phyloP scores from a whole-genome alignment of 2,797 vertebrate species.

The Perdix hodgsoniae region DNA sequence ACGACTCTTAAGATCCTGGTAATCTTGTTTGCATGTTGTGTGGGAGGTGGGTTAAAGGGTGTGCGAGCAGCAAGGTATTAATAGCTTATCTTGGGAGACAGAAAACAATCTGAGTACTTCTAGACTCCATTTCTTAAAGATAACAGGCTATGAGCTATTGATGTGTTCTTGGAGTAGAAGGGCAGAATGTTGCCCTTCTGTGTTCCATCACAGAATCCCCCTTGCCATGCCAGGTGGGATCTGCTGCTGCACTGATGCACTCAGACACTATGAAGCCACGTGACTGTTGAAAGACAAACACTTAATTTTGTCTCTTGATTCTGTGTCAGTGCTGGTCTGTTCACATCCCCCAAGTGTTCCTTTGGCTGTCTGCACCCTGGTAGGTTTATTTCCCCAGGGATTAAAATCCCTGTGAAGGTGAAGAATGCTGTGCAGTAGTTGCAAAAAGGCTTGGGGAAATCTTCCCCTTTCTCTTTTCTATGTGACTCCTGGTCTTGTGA shows the following conservation, averaged over 20 bases:
- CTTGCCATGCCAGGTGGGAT: not conserved
- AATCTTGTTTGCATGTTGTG: not conserved
- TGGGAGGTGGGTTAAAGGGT: not conserved
- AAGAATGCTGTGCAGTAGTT: not conserved
- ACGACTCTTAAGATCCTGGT: not conserved
- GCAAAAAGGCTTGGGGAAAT: not conserved
- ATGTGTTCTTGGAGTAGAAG: not conserved
- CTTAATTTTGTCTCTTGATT: not conserved
- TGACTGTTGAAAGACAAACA: not conserved
- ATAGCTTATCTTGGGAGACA: not conserved
- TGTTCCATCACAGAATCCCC: not conserved
- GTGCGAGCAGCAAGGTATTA: not conserved
- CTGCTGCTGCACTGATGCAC: not conserved
- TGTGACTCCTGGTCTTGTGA: not conserved
- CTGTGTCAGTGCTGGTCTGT: not conserved
- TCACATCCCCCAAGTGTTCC: not conserved
- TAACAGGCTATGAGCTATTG: not conserved
- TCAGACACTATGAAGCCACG: conserved; percentile 12
- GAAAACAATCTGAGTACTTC: not conserved
- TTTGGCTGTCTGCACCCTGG: not conserved
- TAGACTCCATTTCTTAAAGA: not conserved
- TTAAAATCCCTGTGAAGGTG: not conserved
- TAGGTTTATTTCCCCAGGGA: not conserved
- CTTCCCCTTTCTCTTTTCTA: no score
- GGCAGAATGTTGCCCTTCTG: not conserved